These are phyloP conservation scores for Scomberomorus guttatus DNA, from an alignment of 2,797 vertebrate genomes.

Conservation along the genomic window DNA sequence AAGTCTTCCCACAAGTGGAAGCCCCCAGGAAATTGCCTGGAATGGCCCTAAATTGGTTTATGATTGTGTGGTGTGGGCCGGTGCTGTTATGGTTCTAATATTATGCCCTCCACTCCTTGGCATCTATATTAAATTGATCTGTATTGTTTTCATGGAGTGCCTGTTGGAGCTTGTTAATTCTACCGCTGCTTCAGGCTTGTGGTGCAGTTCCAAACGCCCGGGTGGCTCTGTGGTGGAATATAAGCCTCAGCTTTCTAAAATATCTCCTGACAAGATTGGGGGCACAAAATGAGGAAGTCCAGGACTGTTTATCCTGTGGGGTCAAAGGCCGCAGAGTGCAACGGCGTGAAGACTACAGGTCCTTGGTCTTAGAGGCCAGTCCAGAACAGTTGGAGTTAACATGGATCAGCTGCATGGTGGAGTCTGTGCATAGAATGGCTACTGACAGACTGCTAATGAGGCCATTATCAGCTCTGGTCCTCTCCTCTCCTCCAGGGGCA, in stretches of 20 bases:
- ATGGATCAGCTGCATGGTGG: constrained; percentile 75
- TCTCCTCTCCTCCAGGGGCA: constrained; percentile 80
- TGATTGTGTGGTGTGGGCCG: constrained; percentile 87
- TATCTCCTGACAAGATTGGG: constrained; percentile 9
- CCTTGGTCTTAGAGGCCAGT: constrained; percentile 9
- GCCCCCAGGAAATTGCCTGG: constrained; percentile 89
- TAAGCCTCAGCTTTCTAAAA: constrained; percentile 40
- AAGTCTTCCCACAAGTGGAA: constrained; percentile 88
- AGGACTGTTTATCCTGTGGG: constrained; percentile 42
- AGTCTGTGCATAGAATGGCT: constrained; percentile 80
- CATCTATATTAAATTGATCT: constrained; percentile 89
- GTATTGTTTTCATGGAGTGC: constrained; percentile 84
- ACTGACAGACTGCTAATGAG: constrained; percentile 90
- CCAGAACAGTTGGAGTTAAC: constrained; percentile 71
- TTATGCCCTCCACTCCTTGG: constrained; percentile 85
- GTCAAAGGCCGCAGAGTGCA: constrained; percentile 43
- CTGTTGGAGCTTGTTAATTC: constrained; percentile 85
- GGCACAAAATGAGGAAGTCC: constrained; percentile 37
- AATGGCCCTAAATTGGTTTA: constrained; percentile 91
- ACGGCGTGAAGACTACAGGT: neutral
- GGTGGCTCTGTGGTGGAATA: constrained; percentile 54
- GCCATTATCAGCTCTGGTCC: constrained; percentile 87
- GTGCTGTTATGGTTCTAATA: constrained; percentile 85
- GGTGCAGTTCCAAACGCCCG: constrained; percentile 49
- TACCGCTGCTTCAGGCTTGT: constrained; percentile 65